A percentile compares a stretch with the other conserved stretches of the same genome.
These are phyloP conservation scores for Leuctra nigra DNA, from an alignment of 2,888 invertebrate species.

Conservation along the genomic window DNA sequence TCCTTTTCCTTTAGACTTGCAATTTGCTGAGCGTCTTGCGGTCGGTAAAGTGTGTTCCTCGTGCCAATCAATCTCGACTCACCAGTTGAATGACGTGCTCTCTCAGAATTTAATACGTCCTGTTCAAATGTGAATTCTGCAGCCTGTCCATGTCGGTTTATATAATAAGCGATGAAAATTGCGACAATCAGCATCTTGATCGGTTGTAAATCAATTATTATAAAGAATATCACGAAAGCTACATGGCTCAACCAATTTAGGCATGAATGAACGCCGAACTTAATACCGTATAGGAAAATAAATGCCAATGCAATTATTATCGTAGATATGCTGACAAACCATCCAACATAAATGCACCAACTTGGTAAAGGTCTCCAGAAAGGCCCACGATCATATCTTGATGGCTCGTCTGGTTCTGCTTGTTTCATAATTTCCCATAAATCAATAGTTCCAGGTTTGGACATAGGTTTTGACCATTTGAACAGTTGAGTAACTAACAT, in stretches of 20 bases:
- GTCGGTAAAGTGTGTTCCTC: not conserved
- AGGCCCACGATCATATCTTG: no score
- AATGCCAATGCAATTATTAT: conserved; percentile 2
- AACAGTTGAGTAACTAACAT: not conserved
- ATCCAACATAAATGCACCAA: conserved; percentile 8
- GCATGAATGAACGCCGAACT: conserved; percentile 1
- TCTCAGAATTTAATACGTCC: not conserved
- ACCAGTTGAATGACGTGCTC: not conserved
- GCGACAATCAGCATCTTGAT: conserved; percentile 6
- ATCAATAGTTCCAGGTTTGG: no score
- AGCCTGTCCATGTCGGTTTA: no score
- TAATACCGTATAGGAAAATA: not conserved
- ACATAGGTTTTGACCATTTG: not conserved
- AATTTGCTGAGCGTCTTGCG: not conserved
- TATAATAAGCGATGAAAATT: not conserved
- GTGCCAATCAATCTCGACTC: not conserved
- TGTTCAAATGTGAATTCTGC: not conserved
- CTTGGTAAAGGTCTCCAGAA: not conserved
- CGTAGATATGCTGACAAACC: conserved; percentile 1
- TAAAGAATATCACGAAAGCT: not conserved
- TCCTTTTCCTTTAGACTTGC: not conserved
- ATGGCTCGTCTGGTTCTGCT: not conserved
- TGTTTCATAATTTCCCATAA: not conserved
- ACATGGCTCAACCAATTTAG: not conserved
- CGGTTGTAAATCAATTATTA: conserved; percentile 14